Evolutionary conservation across 2,113 vertebrate genomes (phyloP), one percentile per base, ranked within the genome.

Genomic region (Uria lomvia): DNA sequence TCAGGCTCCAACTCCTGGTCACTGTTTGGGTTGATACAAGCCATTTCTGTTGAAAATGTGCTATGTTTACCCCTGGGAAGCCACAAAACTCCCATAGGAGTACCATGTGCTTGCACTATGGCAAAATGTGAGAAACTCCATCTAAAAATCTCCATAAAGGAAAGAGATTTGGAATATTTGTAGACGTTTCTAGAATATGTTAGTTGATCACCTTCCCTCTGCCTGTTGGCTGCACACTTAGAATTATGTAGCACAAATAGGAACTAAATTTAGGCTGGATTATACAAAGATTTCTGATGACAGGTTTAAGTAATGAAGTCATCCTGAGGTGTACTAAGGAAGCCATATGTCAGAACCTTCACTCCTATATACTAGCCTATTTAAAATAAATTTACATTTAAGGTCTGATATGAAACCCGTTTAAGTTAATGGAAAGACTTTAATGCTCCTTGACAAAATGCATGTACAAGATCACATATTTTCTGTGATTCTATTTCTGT

Each of bases 341-440:
- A 80, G 67, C 59, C 5, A 2, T 90, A 45, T 49, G 62, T 60
- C 84, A 96, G 70, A 52, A 10, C 43, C 82, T 65, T 53, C 68
- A 71, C 47, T 67, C 56, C 60, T 91, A 38, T 55, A 58, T 15
- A 15, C 6, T 84, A 73, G 13, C 30, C 42, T 97, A 36, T 74
- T 93, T 92, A 92, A 93, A 95, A 94, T 86, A 95, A 75, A 94
- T 94, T 96, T 94, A 76, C 92, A 96, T 96, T 94, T 91, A 88
- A 86, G 40, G 79, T 86, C 93, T 92, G 95, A 95, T 94, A 96
- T 63, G 78, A 90, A 93, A 70, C 49, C 58, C 55, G 42, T n/a
- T 96, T 58, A 95, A 93, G 85, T 65, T 79, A 85, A 74, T 8
- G 5, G 59, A 77, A 94, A 90, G 67, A 83, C 42, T 92, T 94